These are phyloP conservation scores for Proisotoma minuta DNA, from an alignment of 2,888 invertebrate genomes.

Conservation along the genomic window DNA sequence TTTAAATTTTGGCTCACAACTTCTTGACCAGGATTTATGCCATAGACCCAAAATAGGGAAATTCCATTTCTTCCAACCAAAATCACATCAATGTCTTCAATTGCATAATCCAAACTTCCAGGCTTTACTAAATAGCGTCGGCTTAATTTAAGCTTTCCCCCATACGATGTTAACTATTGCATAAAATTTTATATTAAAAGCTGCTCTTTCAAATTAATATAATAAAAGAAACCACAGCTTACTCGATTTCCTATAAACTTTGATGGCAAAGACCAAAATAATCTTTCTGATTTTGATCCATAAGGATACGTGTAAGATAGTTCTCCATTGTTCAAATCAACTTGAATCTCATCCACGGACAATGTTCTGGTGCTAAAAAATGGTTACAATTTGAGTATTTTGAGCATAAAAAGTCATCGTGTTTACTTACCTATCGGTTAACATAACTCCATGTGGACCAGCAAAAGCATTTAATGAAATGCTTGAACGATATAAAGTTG, in stretches of 20 bases:
- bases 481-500: constrained; percentile 54
- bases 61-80: constrained; percentile 69
- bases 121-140: constrained; percentile 63
- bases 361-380: constrained; percentile 29
- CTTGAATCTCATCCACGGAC: constrained; percentile 36
- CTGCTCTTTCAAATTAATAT: neutral
- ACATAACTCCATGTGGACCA: constrained; percentile 58
- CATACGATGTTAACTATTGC: constrained; percentile 73
- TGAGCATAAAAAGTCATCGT: neutral
- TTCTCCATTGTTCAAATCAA: constrained; percentile 32
- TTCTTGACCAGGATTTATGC: constrained; percentile 57
- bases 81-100: constrained; percentile 73
- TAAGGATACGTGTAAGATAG: constrained; percentile 39
- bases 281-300: constrained; percentile 52
- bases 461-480: constrained; percentile 33
- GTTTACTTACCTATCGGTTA: constrained; percentile 59
- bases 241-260: constrained; percentile 60
- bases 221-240: constrained; percentile 6
- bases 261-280: constrained; percentile 72
- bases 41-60: constrained; percentile 69
- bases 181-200: constrained; percentile 15
- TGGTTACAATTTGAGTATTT: neutral
- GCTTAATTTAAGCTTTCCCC: constrained; percentile 71
- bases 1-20: constrained; percentile 59
- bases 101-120: constrained; percentile 54